Conservation (phyloP, 2,888 invertebrate genomes). For the Trissonchulus sp. region DNA sequence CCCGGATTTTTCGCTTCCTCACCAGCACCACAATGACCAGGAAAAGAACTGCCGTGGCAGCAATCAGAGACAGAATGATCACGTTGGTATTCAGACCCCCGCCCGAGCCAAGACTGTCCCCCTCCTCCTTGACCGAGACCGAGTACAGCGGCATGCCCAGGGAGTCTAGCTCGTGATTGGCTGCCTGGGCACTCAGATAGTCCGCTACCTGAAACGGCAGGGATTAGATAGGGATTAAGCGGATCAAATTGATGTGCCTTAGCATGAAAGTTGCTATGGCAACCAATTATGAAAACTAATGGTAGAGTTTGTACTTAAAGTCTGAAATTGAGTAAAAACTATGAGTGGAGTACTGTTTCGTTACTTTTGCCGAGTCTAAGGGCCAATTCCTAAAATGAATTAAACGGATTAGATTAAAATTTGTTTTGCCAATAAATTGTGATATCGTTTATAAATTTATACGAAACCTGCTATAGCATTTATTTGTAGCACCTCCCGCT, state of each 20-base stretch:
- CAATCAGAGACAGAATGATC: slow-evolving; percentile 20
- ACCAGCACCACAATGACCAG: slow-evolving; percentile 27
- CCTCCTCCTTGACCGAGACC: slow-evolving; percentile 19
- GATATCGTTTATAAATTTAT: too few relatives aligned
- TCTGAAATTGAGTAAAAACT: too few relatives aligned
- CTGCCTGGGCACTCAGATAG: slow-evolving; percentile 41
- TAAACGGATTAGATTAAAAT: too few relatives aligned
- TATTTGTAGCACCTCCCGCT: too few relatives aligned
- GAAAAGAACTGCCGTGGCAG: slow-evolving; percentile 24
- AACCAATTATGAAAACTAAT: too few relatives aligned
- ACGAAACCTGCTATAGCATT: too few relatives aligned
- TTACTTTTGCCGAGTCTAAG: too few relatives aligned
- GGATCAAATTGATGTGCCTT: background rate
- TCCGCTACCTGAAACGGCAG: slow-evolving; percentile 39
- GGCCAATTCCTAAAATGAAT: too few relatives aligned
- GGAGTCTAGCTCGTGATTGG: slow-evolving; percentile 37
- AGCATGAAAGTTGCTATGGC: background rate
- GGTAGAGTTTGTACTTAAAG: too few relatives aligned
- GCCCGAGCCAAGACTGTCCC: background rate
- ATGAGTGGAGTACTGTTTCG: too few relatives aligned
- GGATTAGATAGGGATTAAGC: background rate
- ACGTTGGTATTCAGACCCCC: background rate
- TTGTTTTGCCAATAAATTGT: too few relatives aligned
- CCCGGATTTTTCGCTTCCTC: slow-evolving; percentile 33
- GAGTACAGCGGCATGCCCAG: slow-evolving; percentile 32